phyloP scores from a whole-genome alignment of 2,888 invertebrate species.

The Stenotaenia linearis region DNA sequence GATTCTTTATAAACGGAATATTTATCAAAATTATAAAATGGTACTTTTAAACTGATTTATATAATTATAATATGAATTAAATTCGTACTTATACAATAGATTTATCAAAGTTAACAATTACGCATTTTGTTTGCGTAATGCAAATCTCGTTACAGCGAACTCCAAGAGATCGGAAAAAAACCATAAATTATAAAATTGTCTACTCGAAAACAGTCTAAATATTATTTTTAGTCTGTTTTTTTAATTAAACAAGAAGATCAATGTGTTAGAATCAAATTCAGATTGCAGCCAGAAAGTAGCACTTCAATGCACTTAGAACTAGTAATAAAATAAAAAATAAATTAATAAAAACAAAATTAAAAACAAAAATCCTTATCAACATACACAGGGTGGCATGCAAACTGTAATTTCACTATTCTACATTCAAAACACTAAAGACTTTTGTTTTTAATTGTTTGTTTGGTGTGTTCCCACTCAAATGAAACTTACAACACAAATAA shows the following conservation, averaged over 20 bases:
- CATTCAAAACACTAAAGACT: background rate
- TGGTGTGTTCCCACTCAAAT: conserved; percentile 18
- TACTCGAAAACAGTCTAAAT: background rate
- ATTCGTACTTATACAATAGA: no score
- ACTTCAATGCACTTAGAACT: background rate
- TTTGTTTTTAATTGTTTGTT: background rate
- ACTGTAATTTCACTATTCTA: background rate
- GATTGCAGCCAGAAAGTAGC: background rate
- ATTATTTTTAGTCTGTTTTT: background rate
- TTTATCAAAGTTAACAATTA: no score
- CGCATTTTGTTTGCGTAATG: no score
- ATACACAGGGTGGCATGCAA: conserved; percentile 1
- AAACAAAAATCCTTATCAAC: background rate
- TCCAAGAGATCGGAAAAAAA: no score
- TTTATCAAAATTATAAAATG: no score
- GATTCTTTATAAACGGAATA: no score
- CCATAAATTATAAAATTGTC: background rate
- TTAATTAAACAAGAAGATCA: background rate
- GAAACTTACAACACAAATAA: conserved; percentile 26
- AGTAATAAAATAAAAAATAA: background rate
- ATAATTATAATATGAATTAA: no score
- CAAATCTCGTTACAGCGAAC: no score
- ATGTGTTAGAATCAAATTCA: background rate
- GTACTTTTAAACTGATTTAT: no score
- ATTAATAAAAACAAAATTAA: background rate